A percentile compares a stretch with the other conserved stretches of the same genome.
Conservation (phyloP, 2,113 vertebrate genomes). For the Marmota monax region DNA sequence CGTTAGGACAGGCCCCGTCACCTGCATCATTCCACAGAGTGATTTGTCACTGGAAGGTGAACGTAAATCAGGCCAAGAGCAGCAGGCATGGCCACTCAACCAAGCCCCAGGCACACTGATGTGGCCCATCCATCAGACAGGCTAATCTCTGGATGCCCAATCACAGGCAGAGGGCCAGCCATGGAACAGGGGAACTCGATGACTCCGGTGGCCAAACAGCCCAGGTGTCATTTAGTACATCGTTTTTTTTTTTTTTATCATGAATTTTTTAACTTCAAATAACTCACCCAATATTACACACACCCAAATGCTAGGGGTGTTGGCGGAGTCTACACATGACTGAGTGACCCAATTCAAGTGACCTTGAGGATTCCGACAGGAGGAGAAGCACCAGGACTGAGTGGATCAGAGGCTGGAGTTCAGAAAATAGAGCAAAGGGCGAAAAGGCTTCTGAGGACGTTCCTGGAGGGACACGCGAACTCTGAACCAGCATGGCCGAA, state of each 20-base stretch:
- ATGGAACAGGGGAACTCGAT: accelerated
- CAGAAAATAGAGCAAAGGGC: background rate
- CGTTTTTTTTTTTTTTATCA: background rate
- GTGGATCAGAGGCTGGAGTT: background rate
- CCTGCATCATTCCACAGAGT: accelerated
- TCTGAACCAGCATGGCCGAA: background rate
- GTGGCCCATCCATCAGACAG: background rate
- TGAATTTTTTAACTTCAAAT: slow-evolving; percentile 49
- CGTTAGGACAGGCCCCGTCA: accelerated
- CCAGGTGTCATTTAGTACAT: background rate
- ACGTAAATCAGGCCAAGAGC: background rate
- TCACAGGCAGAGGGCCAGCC: background rate
- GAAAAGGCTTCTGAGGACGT: background rate
- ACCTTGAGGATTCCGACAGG: background rate
- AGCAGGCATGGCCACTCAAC: accelerated
- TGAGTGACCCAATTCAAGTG: background rate
- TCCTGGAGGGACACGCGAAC: too few relatives aligned
- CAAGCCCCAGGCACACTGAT: background rate
- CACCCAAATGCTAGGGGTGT: background rate
- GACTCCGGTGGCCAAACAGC: background rate
- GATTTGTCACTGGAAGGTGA: background rate
- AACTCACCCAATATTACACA: background rate
- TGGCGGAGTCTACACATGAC: background rate
- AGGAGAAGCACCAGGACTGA: background rate
- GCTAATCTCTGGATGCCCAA: background rate